Percentiles rank a stretch among this genome's conserved stretches.
phyloP scores from a whole-genome alignment of 2,888 invertebrate species.

The Drosophila atripex region DNA sequence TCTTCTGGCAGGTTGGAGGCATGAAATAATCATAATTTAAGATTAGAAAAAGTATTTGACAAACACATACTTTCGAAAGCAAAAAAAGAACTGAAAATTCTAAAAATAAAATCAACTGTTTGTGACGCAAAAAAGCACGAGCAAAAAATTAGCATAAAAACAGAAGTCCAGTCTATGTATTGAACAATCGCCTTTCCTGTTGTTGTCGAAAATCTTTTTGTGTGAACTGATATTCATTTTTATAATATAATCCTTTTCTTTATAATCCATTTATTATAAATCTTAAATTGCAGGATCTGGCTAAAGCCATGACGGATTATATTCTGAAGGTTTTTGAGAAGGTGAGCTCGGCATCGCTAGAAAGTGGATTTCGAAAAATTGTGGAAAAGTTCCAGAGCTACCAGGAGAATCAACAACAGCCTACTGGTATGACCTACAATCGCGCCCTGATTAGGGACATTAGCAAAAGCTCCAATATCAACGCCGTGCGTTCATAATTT shows the following conservation, averaged over 20 bases:
- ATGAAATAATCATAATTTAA: constrained; percentile 1
- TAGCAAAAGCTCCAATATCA: not conserved
- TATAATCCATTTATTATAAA: not conserved
- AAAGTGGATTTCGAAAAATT: constrained; percentile 56
- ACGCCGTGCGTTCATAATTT: not conserved
- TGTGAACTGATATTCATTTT: not conserved
- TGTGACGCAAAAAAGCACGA: constrained; percentile 1
- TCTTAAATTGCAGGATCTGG: constrained; percentile 39
- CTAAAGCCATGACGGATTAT: constrained; percentile 34
- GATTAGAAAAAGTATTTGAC: constrained; percentile 1
- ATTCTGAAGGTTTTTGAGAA: constrained; percentile 46
- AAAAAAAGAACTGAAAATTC: not conserved
- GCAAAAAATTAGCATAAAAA: constrained; percentile 1
- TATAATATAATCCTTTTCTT: not conserved
- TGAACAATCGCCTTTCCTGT: not conserved
- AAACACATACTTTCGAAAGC: constrained; percentile 2
- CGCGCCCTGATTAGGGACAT: not conserved
- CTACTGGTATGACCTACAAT: not conserved
- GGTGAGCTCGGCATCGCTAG: constrained; percentile 58
- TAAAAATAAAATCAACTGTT: not conserved
- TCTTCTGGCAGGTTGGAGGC: not conserved
- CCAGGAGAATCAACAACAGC: not conserved
- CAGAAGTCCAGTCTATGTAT: not conserved
- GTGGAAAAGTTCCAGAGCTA: constrained; percentile 40
- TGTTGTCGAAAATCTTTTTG: not conserved